Base-by-base conservation (phyloP, 1,140 invertebrate species). In the Drosophila varians region DNA sequence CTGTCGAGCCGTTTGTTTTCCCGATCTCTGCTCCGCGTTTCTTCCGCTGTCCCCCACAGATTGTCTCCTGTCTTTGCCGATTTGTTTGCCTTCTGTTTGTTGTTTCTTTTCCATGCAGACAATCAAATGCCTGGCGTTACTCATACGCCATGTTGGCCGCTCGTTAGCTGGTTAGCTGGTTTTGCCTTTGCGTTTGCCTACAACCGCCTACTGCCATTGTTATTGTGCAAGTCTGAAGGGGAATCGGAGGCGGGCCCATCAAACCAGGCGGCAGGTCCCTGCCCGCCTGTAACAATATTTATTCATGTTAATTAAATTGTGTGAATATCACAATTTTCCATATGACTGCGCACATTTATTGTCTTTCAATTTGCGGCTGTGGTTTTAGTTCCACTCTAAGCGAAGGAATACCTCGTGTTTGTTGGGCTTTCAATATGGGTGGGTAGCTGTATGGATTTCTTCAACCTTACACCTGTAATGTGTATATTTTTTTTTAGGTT, bases 231-330 rank as follows among this genome's bases (percentile, higher is more conserved):
- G 76, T 80, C 75, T 72, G 65, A 25, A 43, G 38, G 19, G 40
- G 26, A 45, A 19, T 21, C 21, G 21, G 14, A 5, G 11, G n/a
- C 26, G 11, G 14, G 26, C n/a, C n/a, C 28, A 9, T n/a, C n/a
- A 45, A 12, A 11, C 42, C 47, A 14, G 21, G 2, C 28, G 9
- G 2, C 28, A 7, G 28, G 28, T 31, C 12, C 6, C 14, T 16
- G 12, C 28, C 74, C 43, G 66, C 70, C 69, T 83, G 75, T 77
- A 88, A 90, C 88, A 90, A 90, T 90, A 90, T 90, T 90, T 90
- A 82, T 90, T 88, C 88, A 84, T 90, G 88, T 90, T 90, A 90
- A 90, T 90, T 90, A 90, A 90, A 90, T 90, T 90, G 88, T 88
- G 88, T 90, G 88, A 90, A 90, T 90, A 90, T 90, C 77, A 90